Conservation (phyloP, 1,140 invertebrate species). For the Drosophila hydei region DNA sequence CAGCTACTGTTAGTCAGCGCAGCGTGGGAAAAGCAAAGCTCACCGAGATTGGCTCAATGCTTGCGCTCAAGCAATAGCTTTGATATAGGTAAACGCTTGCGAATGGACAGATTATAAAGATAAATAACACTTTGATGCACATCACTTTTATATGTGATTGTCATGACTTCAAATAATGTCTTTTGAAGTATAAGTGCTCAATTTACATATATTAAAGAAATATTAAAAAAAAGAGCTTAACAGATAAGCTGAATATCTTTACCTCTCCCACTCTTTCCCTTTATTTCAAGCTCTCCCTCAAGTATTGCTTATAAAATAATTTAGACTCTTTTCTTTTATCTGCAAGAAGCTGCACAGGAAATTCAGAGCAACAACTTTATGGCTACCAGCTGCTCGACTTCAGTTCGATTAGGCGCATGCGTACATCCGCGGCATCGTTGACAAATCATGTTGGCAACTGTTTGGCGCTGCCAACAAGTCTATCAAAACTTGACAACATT, state of each 20-base stretch:
- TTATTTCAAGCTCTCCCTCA: not conserved
- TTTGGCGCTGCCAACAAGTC: slow-evolving; percentile 68
- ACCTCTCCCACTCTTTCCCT: not conserved
- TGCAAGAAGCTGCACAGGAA: not conserved
- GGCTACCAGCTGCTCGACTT: not conserved
- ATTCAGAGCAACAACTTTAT: not conserved
- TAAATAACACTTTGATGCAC: not conserved
- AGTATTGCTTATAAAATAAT: not conserved
- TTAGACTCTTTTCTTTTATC: not conserved
- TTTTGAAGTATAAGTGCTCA: not conserved
- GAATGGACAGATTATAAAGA: not conserved
- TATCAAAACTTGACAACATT: slow-evolving; percentile 74
- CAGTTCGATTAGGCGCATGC: slow-evolving; percentile 2
- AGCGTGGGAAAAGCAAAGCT: slow-evolving; percentile 42
- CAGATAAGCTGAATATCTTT: no score
- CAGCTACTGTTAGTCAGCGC: slow-evolving; percentile 61
- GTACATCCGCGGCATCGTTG: slow-evolving; percentile 34
- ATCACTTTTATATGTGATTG: not conserved
- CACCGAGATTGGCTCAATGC: not conserved
- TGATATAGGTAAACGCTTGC: not conserved
- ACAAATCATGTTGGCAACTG: slow-evolving; percentile 61
- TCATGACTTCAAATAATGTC: not conserved
- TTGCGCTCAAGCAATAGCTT: not conserved
- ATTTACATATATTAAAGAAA: no score
- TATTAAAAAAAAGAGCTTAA: no score